These are phyloP conservation scores for Proisotoma minuta DNA, from an alignment of 2,888 invertebrate genomes.

Conservation along the genomic window DNA sequence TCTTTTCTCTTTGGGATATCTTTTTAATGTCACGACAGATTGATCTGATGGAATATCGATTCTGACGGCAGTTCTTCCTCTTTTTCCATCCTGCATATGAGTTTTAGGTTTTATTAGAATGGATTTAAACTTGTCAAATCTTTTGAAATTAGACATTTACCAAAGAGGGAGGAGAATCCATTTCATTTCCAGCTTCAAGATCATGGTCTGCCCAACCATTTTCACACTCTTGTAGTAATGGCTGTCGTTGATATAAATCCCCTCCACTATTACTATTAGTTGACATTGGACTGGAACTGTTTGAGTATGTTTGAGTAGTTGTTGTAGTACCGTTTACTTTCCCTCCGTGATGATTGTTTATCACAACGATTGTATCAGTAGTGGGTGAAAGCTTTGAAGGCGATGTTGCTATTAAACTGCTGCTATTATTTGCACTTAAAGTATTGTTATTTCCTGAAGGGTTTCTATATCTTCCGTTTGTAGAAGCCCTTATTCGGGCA, in stretches of 20 bases:
- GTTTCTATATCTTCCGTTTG: constrained; percentile 7
- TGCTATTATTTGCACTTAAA: background rate
- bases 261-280: constrained; percentile 46
- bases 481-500: constrained; percentile 8
- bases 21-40: constrained; percentile 6
- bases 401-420: constrained; percentile 15
- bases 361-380: constrained; percentile 28
- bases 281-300: constrained; percentile 46
- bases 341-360: constrained; percentile 30
- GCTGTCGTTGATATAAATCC: constrained; percentile 45
- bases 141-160: constrained; percentile 11
- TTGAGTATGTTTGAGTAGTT: constrained; percentile 35
- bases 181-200: constrained; percentile 23
- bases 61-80: constrained; percentile 21
- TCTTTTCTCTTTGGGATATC: constrained; percentile 71
- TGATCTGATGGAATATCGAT: constrained; percentile 13
- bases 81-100: constrained; percentile 27
- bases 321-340: constrained; percentile 22
- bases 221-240: constrained; percentile 43
- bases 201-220: constrained; percentile 42
- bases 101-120: background rate
- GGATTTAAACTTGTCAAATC: too few species aligned
- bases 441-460: constrained; percentile 17
- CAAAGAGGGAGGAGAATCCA: constrained; percentile 23
- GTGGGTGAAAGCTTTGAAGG: constrained; percentile 11